These are phyloP conservation scores for Isoperla grammatica DNA, from an alignment of 2,888 invertebrate genomes.

Conservation along the genomic window DNA sequence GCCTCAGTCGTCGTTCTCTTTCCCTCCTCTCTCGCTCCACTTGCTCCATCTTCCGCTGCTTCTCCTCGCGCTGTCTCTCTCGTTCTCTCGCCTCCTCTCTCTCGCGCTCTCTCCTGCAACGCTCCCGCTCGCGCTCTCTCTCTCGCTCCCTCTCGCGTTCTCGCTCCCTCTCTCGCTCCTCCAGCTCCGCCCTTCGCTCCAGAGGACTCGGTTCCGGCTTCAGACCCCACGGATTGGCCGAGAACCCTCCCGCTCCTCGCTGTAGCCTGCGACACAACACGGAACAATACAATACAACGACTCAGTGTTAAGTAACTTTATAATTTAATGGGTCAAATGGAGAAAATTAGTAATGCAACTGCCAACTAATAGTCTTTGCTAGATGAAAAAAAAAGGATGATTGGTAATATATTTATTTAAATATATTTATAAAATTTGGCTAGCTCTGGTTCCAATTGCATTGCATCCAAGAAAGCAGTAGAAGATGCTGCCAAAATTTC, in stretches of 20 bases:
- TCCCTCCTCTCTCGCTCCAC: slow-evolving; percentile 47
- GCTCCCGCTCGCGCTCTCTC: slow-evolving; percentile 34
- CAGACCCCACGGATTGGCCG: slow-evolving; percentile 52
- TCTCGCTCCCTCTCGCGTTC: slow-evolving; percentile 43
- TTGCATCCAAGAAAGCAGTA: no score
- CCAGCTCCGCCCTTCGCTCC: slow-evolving; percentile 54
- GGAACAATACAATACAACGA: no score
- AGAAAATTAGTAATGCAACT: not conserved
- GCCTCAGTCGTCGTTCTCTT: slow-evolving; percentile 48
- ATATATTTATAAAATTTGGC: no score
- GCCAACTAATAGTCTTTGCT: slow-evolving; percentile 1
- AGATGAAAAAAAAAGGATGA: not conserved
- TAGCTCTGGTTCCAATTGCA: no score
- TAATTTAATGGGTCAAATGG: not conserved
- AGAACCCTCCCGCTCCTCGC: slow-evolving; percentile 54
- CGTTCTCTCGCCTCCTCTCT: slow-evolving; percentile 57
- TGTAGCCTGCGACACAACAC: slow-evolving; percentile 45
- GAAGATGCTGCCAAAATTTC: no score
- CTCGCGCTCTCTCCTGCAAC: slow-evolving; percentile 52
- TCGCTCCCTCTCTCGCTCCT: slow-evolving; percentile 47
- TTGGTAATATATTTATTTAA: no score
- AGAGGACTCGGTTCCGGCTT: slow-evolving; percentile 60
- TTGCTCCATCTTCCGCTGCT: slow-evolving; percentile 37
- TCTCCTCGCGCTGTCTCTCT: slow-evolving; percentile 49
- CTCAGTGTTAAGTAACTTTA: not conserved